Evolutionary conservation across 1,140 invertebrate genomes (phyloP).

Genomic region (Calephelis virginiensis): DNA sequence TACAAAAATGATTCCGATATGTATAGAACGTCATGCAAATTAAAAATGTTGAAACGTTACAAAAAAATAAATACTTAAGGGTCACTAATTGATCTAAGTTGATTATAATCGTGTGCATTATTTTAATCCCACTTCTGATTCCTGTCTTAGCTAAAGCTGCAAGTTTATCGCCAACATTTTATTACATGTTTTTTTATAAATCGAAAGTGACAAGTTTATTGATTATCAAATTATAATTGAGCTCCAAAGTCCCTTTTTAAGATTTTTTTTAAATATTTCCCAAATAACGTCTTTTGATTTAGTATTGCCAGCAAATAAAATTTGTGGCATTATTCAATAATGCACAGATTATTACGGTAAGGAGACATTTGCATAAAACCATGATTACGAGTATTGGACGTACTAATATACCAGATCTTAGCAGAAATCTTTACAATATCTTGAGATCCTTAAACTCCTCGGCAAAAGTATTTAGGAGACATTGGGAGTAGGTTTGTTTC

Average conservation of each 20-base stretch:
- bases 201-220: too few relatives aligned
- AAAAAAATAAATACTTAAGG: slow-evolving; percentile 1
- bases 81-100: slow-evolving; percentile 7
- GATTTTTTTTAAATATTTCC: too few relatives aligned
- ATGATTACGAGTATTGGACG: slow-evolving; percentile 14
- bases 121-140: neutral
- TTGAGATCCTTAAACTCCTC: slow-evolving; percentile 10
- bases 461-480: slow-evolving; percentile 40
- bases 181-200: too few relatives aligned
- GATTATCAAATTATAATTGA: too few relatives aligned
- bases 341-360: neutral
- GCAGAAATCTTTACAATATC: slow-evolving; percentile 13
- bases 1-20: slow-evolving; percentile 40
- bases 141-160: too few relatives aligned
- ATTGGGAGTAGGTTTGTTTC: slow-evolving; percentile 60
- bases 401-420: slow-evolving; percentile 8
- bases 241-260: too few relatives aligned
- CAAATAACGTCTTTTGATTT: too few relatives aligned
- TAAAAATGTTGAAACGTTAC: slow-evolving; percentile 22
- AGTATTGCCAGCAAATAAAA: too few relatives aligned
- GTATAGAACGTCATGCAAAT: slow-evolving; percentile 42
- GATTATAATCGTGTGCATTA: neutral
- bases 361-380: neutral
- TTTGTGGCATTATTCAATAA: neutral
- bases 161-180: too few relatives aligned